Evolutionary conservation across 2,888 invertebrate species (phyloP).

Genomic region (Apeira syringaria): DNA sequence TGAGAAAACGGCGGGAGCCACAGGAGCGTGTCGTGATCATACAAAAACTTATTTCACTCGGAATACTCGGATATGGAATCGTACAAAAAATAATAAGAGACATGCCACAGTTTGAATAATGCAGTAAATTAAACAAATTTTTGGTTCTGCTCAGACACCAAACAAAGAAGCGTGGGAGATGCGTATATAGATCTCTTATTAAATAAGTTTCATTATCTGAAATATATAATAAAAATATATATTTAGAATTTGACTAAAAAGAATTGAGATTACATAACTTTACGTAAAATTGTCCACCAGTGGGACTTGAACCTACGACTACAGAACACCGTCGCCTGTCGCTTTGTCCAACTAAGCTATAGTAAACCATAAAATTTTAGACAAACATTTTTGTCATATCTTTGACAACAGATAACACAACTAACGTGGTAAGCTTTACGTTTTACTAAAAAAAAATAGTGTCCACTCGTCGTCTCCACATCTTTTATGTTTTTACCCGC

Average conservation of each 20-base stretch:
- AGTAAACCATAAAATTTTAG: too few relatives aligned
- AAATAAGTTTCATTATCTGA: not conserved
- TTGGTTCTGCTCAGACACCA: slow-evolving; percentile 58
- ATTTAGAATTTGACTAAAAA: too few relatives aligned
- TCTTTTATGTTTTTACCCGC: slow-evolving; percentile 24
- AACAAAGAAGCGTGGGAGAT: slow-evolving; percentile 46
- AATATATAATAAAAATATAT: too few relatives aligned
- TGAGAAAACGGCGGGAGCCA: slow-evolving; percentile 57
- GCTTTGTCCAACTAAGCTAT: too few relatives aligned
- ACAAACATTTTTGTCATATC: too few relatives aligned
- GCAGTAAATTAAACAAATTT: slow-evolving; percentile 75
- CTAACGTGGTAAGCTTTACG: too few relatives aligned
- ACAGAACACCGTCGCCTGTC: too few relatives aligned
- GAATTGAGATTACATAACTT: too few relatives aligned
- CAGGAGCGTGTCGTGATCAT: slow-evolving; percentile 65
- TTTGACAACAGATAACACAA: too few relatives aligned
- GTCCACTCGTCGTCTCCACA: slow-evolving; percentile 41
- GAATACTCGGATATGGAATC: slow-evolving; percentile 72
- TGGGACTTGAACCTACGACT: too few relatives aligned
- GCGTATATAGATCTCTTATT: slow-evolving; percentile 19
- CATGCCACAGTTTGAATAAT: slow-evolving; percentile 69
- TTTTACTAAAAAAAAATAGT: too few relatives aligned
- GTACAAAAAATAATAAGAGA: slow-evolving; percentile 68
- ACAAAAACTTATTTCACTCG: slow-evolving; percentile 74
- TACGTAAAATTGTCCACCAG: too few relatives aligned